Percentiles rank a stretch among this genome's conserved stretches.
Conservation (phyloP, 1,140 invertebrate genomes). For the Temnothorax longispinosus region DNA sequence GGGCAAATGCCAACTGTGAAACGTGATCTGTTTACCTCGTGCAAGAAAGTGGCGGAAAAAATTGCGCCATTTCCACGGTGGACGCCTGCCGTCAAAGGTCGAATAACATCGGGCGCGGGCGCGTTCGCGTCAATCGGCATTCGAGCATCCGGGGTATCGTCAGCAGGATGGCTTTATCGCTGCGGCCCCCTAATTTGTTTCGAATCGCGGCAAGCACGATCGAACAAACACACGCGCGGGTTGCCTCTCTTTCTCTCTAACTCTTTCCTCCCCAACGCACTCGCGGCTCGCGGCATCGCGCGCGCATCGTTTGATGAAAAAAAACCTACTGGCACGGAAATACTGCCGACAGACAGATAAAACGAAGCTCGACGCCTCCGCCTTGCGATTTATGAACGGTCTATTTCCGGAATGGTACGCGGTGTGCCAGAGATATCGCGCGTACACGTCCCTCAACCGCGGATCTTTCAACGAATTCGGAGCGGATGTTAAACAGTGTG, state of each 20-base stretch:
- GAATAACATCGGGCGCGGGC: conserved; percentile 26
- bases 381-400: conserved; percentile 55
- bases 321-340: conserved; percentile 58
- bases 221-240: background rate
- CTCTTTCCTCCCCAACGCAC: background rate
- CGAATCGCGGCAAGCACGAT: conserved; percentile 14
- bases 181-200: conserved; percentile 39
- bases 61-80: conserved; percentile 54
- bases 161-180: conserved; percentile 52
- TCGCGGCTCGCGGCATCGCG: background rate
- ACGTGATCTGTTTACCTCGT: conserved; percentile 60
- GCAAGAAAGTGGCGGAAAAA: conserved; percentile 62
- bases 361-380: conserved; percentile 55
- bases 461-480: conserved; percentile 8
- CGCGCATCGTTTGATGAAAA: conserved; percentile 51
- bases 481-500: background rate
- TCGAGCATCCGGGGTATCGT: conserved; percentile 1
- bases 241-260: background rate
- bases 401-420: conserved; percentile 42
- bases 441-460: background rate
- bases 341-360: conserved; percentile 50
- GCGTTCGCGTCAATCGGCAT: conserved; percentile 42
- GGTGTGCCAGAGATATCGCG: conserved; percentile 5
- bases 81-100: conserved; percentile 48
- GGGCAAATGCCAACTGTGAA: conserved; percentile 50